Percentiles rank a stretch among this genome's conserved stretches.
These are phyloP conservation scores for Volucella bombylans DNA, from an alignment of 2,888 invertebrate genomes.

Conservation along the genomic window DNA sequence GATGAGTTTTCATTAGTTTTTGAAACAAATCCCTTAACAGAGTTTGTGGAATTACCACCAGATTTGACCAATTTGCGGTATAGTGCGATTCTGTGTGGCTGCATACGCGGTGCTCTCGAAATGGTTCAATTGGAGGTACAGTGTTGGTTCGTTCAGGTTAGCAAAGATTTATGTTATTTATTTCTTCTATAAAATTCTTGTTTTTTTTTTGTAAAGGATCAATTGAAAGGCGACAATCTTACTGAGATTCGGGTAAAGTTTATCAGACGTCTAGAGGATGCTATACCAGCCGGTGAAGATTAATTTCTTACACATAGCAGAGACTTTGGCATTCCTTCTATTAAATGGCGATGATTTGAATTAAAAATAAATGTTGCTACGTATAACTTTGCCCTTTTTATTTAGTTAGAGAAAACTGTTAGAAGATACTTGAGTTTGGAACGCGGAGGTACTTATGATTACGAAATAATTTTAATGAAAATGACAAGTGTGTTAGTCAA, in stretches of 20 bases:
- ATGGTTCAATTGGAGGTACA: slow-evolving; percentile 99
- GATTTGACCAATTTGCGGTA: slow-evolving; percentile 92
- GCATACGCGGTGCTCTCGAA: slow-evolving; percentile 96
- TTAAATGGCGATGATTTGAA: slow-evolving; percentile 43
- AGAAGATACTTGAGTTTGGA: too few relatives aligned
- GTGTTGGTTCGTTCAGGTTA: slow-evolving; percentile 93
- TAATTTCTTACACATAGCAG: slow-evolving; percentile 82
- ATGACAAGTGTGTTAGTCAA: too few relatives aligned
- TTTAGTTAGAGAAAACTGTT: neutral
- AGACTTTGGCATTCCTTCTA: slow-evolving; percentile 53
- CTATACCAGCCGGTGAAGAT: slow-evolving; percentile 99
- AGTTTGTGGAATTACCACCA: slow-evolving; percentile 97
- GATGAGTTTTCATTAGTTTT: slow-evolving; percentile 98
- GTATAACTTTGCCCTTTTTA: neutral
- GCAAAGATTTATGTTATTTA: slow-evolving; percentile 35
- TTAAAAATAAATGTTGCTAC: slow-evolving; percentile 42
- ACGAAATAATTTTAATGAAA: too few relatives aligned
- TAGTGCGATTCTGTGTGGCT: slow-evolving; percentile 95
- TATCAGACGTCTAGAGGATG: slow-evolving; percentile 96
- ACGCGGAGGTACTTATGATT: too few relatives aligned
- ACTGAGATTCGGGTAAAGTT: slow-evolving; percentile 98
- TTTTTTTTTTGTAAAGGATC: slow-evolving; percentile 86
- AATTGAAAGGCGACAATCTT: slow-evolving; percentile 94
- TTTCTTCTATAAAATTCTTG: neutral
- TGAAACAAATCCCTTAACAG: slow-evolving; percentile 97